Base-by-base conservation (phyloP, 2,113 vertebrate genomes). In the Alosa alosa region DNA sequence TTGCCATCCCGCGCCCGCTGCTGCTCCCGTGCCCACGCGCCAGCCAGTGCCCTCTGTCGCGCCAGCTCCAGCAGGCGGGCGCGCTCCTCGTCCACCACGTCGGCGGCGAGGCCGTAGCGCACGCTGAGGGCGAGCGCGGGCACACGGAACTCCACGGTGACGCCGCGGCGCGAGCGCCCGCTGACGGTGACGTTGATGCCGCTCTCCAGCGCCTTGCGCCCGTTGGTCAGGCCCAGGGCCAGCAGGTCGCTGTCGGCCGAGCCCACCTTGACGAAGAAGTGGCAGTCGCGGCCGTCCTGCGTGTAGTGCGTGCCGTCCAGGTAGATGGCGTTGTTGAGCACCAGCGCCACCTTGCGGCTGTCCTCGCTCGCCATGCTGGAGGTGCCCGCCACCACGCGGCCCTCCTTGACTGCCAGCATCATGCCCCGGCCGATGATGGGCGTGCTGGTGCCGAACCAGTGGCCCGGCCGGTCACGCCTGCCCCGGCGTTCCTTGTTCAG, bases 231-330 rank as follows among this genome's bases (percentile, higher is more conserved):
- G 0, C 97, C 98, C 88, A 99, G 92, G 0, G 96, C 97, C 93
- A 97, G 91, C 15, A 99, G 96, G 94, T 99, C 99, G 0, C 95
- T 90, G 86, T 99, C 99, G 0, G 97, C 95, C 0, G 98, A 96
- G 88, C 98, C 97, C 0, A 99, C 96, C 95, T 99, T 99, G 83
- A 99, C 97, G 0, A 99, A 99, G 92, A 97, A 99, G 93, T 99
- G 99, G 13, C 96, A 97, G 86, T 99, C 99, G 83, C 91, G 96
- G 46, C 98, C 97, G 46, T 99, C 97, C 82, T 99, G 96, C 88
- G 96, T 99, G 92, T 99, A 99, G 91, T 99, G 98, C 90, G 97
- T 97, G 36, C 97, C 98, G 68, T 99, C 98, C 45, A 99, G 94
- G 93, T 99, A 99, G 92, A 97, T 95, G 39, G 97, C 98, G 0